Percentiles rank a stretch among this genome's conserved stretches.
phyloP scores from a whole-genome alignment of 2,113 vertebrate genomes.

The Periophthalmodon schlosseri region DNA sequence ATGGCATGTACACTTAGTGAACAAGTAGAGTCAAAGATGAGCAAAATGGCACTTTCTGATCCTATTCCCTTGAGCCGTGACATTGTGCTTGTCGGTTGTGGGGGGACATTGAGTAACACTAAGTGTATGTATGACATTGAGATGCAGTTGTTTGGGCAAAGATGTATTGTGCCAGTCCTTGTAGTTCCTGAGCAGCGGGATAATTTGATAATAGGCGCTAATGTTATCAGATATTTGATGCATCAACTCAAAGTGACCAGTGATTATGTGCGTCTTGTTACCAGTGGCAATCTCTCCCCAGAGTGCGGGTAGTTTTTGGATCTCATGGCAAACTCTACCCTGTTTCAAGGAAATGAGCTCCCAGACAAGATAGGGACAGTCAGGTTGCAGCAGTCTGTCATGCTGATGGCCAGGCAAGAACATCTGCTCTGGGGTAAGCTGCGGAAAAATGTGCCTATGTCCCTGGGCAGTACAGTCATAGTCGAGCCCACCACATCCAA shows the following conservation, averaged over 20 bases:
- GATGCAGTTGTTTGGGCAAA: background rate
- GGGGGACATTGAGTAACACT: constrained; percentile 16
- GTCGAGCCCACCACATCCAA: constrained; percentile 21
- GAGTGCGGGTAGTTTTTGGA: constrained; percentile 1
- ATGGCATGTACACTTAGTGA: constrained; percentile 37
- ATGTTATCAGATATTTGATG: constrained; percentile 11
- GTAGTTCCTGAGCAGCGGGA: constrained; percentile 33
- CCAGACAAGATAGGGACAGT: constrained; percentile 12
- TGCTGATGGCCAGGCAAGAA: constrained; percentile 9
- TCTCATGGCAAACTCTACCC: background rate
- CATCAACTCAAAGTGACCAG: constrained; percentile 3
- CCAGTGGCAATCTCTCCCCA: constrained; percentile 8
- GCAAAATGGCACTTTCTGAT: background rate
- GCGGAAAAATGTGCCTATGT: background rate
- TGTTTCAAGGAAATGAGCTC: background rate
- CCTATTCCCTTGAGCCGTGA: background rate
- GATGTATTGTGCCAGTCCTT: constrained; percentile 20
- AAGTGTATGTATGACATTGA: constrained; percentile 28
- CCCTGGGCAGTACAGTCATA: constrained; percentile 13
- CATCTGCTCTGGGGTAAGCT: constrained; percentile 38
- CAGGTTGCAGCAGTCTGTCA: constrained; percentile 10
- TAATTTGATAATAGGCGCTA: constrained; percentile 15
- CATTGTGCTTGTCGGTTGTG: constrained; percentile 26
- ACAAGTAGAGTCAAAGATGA: background rate
- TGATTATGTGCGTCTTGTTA: constrained; percentile 8